Percentiles rank a stretch among this genome's conserved stretches.
These are phyloP conservation scores for Lasioglossum zephyrum DNA, from an alignment of 2,888 invertebrate species.

Conservation along the genomic window DNA sequence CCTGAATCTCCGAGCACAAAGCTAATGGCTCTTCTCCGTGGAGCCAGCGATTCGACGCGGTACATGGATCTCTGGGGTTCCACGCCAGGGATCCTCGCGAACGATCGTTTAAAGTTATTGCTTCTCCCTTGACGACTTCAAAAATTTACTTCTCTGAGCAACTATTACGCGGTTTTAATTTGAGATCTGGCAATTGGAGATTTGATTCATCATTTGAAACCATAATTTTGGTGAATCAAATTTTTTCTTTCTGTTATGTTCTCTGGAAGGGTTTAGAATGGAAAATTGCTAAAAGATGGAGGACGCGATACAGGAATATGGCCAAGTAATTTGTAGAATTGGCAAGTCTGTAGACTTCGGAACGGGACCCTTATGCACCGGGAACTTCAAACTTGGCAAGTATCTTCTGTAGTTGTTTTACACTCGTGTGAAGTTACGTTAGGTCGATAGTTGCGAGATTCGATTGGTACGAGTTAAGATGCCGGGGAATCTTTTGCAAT, in stretches of 20 bases:
- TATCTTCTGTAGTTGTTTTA: background rate
- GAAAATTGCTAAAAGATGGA: background rate
- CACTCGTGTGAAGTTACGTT: background rate
- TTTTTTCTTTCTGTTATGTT: background rate
- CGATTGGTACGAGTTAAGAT: background rate
- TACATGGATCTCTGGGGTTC: background rate
- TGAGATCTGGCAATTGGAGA: background rate
- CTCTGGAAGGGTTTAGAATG: background rate
- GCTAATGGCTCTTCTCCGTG: slow-evolving; percentile 18
- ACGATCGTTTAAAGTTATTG: background rate
- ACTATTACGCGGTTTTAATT: background rate
- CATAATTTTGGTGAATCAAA: background rate
- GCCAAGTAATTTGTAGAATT: background rate
- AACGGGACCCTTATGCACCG: background rate
- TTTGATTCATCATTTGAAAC: background rate
- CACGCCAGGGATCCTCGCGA: background rate
- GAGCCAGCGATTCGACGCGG: background rate
- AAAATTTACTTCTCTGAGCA: background rate
- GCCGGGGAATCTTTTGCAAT: background rate
- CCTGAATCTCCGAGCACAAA: background rate
- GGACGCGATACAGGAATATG: background rate
- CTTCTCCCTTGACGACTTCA: background rate
- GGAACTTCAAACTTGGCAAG: background rate
- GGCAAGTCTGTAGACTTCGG: background rate
- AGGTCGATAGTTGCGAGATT: background rate